These are phyloP conservation scores for Chaetodon auriga DNA, from an alignment of 2,113 vertebrate species.

Conservation along the genomic window DNA sequence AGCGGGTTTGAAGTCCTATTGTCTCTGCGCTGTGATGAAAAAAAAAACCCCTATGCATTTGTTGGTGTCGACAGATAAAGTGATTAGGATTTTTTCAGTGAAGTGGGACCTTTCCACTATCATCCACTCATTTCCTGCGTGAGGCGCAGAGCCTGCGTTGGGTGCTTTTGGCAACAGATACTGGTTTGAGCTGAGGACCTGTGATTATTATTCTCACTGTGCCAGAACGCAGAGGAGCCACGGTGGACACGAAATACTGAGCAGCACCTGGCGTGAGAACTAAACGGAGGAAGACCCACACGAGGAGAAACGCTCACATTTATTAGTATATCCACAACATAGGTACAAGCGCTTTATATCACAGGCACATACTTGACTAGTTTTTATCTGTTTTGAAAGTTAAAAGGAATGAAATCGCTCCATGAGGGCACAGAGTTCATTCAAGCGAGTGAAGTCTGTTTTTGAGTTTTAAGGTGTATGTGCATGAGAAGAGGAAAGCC, in stretches of 20 bases:
- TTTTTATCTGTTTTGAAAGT: conserved; percentile 13
- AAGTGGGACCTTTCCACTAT: conserved; percentile 52
- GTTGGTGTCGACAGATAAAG: conserved; percentile 39
- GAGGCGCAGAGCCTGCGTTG: conserved; percentile 26
- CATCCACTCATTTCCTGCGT: conserved; percentile 67
- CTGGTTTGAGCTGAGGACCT: conserved; percentile 49
- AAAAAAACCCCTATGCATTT: conserved; percentile 4
- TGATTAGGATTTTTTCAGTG: conserved; percentile 38
- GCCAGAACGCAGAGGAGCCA: conserved; percentile 61
- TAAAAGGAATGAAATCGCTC: conserved; percentile 22
- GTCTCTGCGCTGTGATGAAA: conserved; percentile 27
- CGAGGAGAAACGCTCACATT: conserved; percentile 27
- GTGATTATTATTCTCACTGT: conserved; percentile 67
- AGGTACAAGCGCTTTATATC: conserved; percentile 9
- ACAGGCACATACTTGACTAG: not conserved
- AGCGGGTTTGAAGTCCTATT: conserved; percentile 21
- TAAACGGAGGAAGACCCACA: conserved; percentile 31
- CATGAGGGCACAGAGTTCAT: conserved; percentile 16
- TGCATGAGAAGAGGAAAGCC: conserved; percentile 36
- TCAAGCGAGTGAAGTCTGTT: conserved; percentile 22
- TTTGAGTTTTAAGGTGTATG: conserved; percentile 21
- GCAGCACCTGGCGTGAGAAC: conserved; percentile 77
- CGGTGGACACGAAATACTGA: conserved; percentile 64
- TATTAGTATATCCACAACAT: conserved; percentile 12
- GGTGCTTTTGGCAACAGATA: conserved; percentile 57